These are phyloP conservation scores for Nipponacmea schrenckii DNA, from an alignment of 2,888 invertebrate species.

Conservation along the genomic window DNA sequence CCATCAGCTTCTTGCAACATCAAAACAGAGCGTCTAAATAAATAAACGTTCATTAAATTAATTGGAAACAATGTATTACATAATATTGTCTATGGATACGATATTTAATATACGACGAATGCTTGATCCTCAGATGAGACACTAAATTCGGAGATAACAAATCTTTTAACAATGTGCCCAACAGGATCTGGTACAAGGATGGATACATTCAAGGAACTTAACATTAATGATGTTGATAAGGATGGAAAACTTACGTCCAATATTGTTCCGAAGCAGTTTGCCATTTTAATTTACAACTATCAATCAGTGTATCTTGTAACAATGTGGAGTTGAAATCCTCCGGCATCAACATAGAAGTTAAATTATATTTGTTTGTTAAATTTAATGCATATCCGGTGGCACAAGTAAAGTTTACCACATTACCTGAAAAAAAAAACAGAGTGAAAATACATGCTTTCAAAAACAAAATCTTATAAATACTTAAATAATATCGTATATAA, in stretches of 20 bases:
- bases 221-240: too few relatives aligned
- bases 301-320: conserved; percentile 1
- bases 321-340: conserved; percentile 20
- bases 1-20: conserved; percentile 49
- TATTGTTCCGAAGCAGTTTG: conserved; percentile 39
- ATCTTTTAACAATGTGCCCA: neutral
- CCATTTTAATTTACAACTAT: conserved; percentile 32
- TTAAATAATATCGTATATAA: too few relatives aligned
- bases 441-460: neutral
- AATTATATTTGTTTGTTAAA: neutral
- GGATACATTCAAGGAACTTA: too few relatives aligned
- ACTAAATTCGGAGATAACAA: too few relatives aligned
- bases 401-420: neutral
- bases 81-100: too few relatives aligned
- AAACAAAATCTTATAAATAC: too few relatives aligned
- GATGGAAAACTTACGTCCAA: conserved; percentile 35
- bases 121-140: too few relatives aligned
- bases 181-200: neutral
- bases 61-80: too few relatives aligned
- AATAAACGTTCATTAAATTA: neutral
- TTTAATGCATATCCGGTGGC: neutral
- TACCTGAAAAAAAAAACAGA: neutral
- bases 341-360: neutral
- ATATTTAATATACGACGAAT: too few relatives aligned
- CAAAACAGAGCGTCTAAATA: conserved; percentile 53